Base-by-base conservation (phyloP, 2,797 vertebrate species). In the Parauchenoglanis punctatus region DNA sequence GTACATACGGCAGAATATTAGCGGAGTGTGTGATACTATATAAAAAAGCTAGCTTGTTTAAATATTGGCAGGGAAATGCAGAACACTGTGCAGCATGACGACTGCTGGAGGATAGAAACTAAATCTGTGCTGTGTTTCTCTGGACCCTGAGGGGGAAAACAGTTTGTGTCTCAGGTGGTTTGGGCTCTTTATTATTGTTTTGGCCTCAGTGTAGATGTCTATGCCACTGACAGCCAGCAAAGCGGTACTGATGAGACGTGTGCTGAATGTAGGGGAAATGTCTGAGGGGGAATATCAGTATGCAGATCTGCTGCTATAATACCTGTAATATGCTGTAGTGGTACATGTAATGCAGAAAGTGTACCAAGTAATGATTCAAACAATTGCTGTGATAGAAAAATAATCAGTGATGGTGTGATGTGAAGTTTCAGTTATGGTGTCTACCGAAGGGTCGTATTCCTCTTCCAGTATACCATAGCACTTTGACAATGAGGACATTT, bases 111-210 rank as follows among this genome's bases (percentile, higher is more conserved):
- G 25, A 67, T 4, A 56, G n/a, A 3, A 35, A 25, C 28, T 40
- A 54, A 72, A 44, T 17, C 23, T n/a, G 54, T 4, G 31, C 35
- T 75, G 23, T 12, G 23, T 63, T 75, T 46, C 23, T 20, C 68
- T n/a, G 13, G 52, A 75, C 56, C 70, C 70, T 59, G 70, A 85
- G 40, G 70, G n/a, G 56, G 12, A 20, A 59, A 85, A 7, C 70
- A 76, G 68, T 44, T 73, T 44, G 15, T 28, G 83, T 73, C 83
- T 85, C 83, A 61, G 70, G 70, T 85, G 56, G 35, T 85, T 76
- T 18, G 72, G 56, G 58, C 23, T 52, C 83, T 84, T 84, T 76
- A 52, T 77, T 77, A 52, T 63, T 76, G n/a, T 28, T 76, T 49
- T 63, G 72, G 40, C 56, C 72, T 85, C 7, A 2, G 7, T 20